Base-by-base conservation (phyloP, 2,797 vertebrate genomes). In the Corythornis leucogaster region DNA sequence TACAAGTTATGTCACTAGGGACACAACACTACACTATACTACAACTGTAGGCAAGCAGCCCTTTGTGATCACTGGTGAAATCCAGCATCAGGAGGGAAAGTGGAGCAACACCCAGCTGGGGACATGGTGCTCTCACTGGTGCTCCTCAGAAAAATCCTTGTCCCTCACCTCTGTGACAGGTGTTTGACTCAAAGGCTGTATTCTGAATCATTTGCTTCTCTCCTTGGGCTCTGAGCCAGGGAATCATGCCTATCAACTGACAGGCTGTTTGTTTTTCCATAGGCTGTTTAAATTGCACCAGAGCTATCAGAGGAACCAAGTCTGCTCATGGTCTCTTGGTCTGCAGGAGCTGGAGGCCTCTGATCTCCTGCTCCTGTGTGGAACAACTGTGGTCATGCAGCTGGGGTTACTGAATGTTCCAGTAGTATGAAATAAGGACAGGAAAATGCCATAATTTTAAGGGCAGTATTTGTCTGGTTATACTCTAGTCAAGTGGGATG, bases 231-330 rank as follows among this genome's bases (percentile, higher is more conserved):
- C 2, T 1, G 40, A 80, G 90, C 94, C 94, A 91, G 63, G 70
- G 43, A 80, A 66, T 59, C 5, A 1, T 46, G 55, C 15, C 30
- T 42, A 63, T 46, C 75, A 66, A 31, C 46, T 0, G 0, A 8
- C 0, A 26, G 50, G 30, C 31, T 14, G 12, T 74, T 95, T 95
- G 86, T 80, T 94, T 95, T 96, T 95, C 94, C 93, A 63, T 1
- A 0, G 30, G 42, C 68, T 80, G 54, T 85, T 87, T 82, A 59
- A 66, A 85, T 33, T 28, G 76, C 4, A 1, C 33, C 30, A 40
- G 20, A 4, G 57, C 54, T 94, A 67, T 88, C 18, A 7, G 92
- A 6, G 64, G 82, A 85, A 74, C 64, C 38, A 43, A 18, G 42
- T 38, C 77, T 86, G 58, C 51, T 50, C 21, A 1, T 2, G 59